A percentile compares a stretch with the other conserved stretches of the same genome.
Conservation (phyloP, 2,113 vertebrate species). For the Leptobrachium ailaonicum region DNA sequence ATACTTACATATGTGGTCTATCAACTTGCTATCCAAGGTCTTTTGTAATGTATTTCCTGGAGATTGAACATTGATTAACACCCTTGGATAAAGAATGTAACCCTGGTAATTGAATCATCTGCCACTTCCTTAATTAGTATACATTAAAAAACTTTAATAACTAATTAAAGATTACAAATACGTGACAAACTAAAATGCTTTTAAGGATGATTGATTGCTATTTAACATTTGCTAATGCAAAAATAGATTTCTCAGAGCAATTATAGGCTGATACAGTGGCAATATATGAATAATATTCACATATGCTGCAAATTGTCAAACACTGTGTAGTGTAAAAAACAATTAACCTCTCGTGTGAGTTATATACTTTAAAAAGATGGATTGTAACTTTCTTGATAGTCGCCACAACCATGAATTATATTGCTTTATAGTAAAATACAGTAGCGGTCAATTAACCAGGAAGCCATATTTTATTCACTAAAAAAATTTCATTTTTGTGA, state of each 20-base stretch:
- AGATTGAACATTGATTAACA: conserved; percentile 3
- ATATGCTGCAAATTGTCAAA: not conserved
- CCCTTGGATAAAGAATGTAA: not conserved
- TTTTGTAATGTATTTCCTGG: not conserved
- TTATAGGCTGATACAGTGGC: not conserved
- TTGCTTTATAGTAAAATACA: not conserved
- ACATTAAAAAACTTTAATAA: conserved; percentile 15
- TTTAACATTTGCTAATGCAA: conserved; percentile 5
- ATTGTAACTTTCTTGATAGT: not conserved
- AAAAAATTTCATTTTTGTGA: no score
- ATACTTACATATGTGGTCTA: not conserved
- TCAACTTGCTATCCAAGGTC: not conserved
- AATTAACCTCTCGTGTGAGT: not conserved
- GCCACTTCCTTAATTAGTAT: conserved; percentile 1
- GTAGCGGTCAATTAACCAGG: no score
- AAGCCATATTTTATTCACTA: no score
- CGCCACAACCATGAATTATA: not conserved
- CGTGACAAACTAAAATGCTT: not conserved
- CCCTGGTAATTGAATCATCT: not conserved
- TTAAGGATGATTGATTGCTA: conserved; percentile 15
- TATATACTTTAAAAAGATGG: not conserved
- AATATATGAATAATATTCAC: not conserved
- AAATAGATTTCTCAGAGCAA: conserved; percentile 3
- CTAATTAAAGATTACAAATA: conserved; percentile 23
- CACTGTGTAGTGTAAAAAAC: not conserved